Base-by-base conservation (phyloP, 2,797 vertebrate genomes). In the Catostomus latipinnis region DNA sequence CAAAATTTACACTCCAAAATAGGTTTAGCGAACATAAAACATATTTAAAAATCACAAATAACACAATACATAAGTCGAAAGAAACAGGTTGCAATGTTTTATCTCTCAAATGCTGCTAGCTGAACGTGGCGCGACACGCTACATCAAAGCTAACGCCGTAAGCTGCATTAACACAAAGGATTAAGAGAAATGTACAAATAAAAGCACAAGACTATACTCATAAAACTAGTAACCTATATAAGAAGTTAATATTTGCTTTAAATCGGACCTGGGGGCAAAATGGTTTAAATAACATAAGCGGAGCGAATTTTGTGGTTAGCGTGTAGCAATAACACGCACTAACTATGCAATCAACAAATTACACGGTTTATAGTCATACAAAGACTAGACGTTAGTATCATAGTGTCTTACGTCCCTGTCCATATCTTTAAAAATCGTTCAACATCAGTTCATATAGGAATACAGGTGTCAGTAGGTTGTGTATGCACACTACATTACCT, bases 401-500 rank as follows among this genome's bases (percentile, higher is more conserved):
- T 1, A 34, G 34, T n/a, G 13, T 1, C 10, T 70, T 46, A 34
- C 16, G 14, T 50, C 11, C 16, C 3, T 57, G 49, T 75, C 13
- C 60, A 57, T 61, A 34, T 43, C 3, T 53, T 46, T 7, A 50
- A 56, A 8, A 10, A n/a, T 4, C 4, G 1, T 10, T 34, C n/a
- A 14, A 61, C 6, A 18, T 13, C 9, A 6, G 1, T 18, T 62
- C 2, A 18, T 9, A 4, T 5, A 53, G n/a, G 9, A 61, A 54
- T 16, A 22, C 9, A 48, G 60, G 11, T 50, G 22, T 70, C 34
- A 13, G 48, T 73, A 52, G 11, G 45, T 82, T 8, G 80, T 57
- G 11, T 62, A 62, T 77, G 14, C 83, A 69, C 18, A 48, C 71
- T 62, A 52, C 81, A 78, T 90, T 95, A 95, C 94, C 94, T 94